Base-by-base conservation (phyloP, 2,888 invertebrate species). In the Dryobotodes eremita region DNA sequence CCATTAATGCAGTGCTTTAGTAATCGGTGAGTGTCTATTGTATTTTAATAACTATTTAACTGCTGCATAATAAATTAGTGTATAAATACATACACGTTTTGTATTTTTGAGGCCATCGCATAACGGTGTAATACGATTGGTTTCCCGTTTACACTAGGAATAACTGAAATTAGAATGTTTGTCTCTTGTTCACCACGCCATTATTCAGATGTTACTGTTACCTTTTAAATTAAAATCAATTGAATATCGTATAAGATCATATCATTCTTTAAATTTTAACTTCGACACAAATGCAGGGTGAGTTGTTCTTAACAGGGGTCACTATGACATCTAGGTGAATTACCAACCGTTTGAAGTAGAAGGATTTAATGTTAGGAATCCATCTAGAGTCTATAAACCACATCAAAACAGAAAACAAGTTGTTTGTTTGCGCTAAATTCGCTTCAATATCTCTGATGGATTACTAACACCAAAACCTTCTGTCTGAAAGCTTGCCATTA, bases 91-190 rank as follows among this genome's bases (percentile, higher is more conserved):
- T 53, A 74, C 53, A 81, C 13, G 31, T 70, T 20, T 62, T 36
- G 26, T 42, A 42, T 82, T 2, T 82, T 55, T 42, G 55, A 64
- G 57, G 17, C 48, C 62, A 64, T 64, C 55, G 82, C 55, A 36
- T 50, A 26, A 42, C 23, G 23, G 74, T 36, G 26, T 48, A 42
- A 0, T 42, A 42, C 17, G 17, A 23, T 48, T 61, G 66, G 64
- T 36, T 48, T 81, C 50, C 77, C 46, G 46, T 61, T 36, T n/a
- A n/a, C 48, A 42, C 42, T 42, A 48, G 36, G n/a, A 42, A 50
- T 23, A 50, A 46, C 76, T 46, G 42, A 65, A 59, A 79, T 75
- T 64, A 82, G 48, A 64, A 82, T 82, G 15, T 82, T 82, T 64
- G 62, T 64, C 42, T 42, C 64, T n/a, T 59, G 48, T 2, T 17